Conservation (phyloP, 2,888 invertebrate species). For the Timema cristinae region DNA sequence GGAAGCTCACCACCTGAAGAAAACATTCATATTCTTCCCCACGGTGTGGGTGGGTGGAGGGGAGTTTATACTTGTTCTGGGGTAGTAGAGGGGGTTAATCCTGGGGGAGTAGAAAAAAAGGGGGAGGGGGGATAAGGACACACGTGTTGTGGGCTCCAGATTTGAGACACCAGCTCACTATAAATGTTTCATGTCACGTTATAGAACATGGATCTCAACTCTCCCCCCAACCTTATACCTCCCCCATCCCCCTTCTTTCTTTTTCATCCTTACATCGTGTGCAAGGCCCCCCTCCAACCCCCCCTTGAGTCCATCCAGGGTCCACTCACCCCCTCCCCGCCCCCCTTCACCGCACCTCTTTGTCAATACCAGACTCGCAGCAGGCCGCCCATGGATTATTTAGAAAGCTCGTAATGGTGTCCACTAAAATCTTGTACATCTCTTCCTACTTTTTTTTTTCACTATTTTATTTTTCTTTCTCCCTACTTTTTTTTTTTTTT, state of each 20-base stretch:
- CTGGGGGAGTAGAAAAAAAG: too few species aligned
- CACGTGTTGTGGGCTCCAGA: conserved; percentile 24
- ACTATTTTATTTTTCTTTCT: conserved; percentile 19
- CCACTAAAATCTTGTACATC: conserved; percentile 30
- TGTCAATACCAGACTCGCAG: conserved; percentile 25
- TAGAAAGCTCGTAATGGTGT: conserved; percentile 32
- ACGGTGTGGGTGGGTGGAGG: too few species aligned
- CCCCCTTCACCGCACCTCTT: conserved; percentile 26
- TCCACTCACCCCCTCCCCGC: conserved; percentile 35
- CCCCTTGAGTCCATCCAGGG: conserved; percentile 40
- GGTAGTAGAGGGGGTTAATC: too few species aligned
- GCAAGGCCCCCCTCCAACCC: conserved; percentile 30
- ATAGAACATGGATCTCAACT: conserved; percentile 24
- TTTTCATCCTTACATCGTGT: conserved; percentile 36
- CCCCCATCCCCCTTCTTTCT: conserved; percentile 39
- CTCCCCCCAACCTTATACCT: conserved; percentile 31
- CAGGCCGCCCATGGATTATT: conserved; percentile 31
- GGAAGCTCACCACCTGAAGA: too few species aligned
- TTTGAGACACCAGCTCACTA: conserved; percentile 17
- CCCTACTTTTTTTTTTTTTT: conserved; percentile 10
- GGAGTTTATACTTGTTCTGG: too few species aligned
- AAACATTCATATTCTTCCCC: too few species aligned
- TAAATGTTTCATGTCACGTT: conserved; percentile 30
- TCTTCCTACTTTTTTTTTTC: conserved; percentile 20
- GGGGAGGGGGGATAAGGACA: neutral